phyloP scores from a whole-genome alignment of 2,113 vertebrate genomes.

The Rissa tridactyla region DNA sequence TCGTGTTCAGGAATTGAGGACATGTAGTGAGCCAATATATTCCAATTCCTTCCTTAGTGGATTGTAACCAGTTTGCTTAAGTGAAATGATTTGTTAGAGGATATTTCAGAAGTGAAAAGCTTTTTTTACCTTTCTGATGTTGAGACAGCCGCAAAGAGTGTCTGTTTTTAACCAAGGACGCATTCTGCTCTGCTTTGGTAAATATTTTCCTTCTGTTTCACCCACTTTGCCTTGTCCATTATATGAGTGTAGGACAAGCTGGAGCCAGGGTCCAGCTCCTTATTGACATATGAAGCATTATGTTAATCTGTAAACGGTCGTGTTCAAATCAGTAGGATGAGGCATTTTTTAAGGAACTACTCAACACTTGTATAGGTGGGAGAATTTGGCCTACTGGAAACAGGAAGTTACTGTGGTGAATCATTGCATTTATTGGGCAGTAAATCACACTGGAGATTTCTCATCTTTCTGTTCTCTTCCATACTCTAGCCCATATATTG shows the following conservation, averaged over 20 bases:
- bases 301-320: neutral
- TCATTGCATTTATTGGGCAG: neutral
- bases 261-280: neutral
- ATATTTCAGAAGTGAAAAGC: neutral
- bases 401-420: slow-evolving; percentile 8
- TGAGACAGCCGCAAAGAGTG: neutral
- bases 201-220: neutral
- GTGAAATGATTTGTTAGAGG: neutral
- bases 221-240: neutral
- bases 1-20: neutral
- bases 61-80: neutral
- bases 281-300: fast-evolving
- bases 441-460: neutral
- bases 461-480: neutral
- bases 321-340: neutral
- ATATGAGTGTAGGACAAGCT: neutral
- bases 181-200: neutral
- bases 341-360: neutral
- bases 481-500: fast-evolving
- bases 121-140: neutral
- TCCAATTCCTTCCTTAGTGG: neutral
- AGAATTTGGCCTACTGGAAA: neutral
- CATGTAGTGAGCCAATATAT: fast-evolving
- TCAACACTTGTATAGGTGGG: neutral
- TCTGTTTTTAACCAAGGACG: neutral